Conservation (phyloP, 2,113 vertebrate species). For the Anas platyrhynchos region DNA sequence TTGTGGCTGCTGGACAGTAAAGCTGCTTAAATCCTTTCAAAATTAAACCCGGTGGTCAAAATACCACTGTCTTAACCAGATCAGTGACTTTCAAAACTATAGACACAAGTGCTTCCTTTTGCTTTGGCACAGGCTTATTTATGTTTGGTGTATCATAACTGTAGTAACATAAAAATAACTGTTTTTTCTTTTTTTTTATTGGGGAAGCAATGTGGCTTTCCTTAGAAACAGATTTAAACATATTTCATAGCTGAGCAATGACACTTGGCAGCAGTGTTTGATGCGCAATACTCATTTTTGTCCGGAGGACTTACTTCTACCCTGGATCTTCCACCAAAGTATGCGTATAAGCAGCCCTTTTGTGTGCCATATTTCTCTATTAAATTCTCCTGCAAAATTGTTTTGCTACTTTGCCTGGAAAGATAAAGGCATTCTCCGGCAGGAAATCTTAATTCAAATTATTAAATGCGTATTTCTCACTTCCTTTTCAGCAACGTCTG, state of each 20-base stretch:
- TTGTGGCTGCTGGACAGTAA: constrained; percentile 4
- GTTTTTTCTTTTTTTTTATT: background rate
- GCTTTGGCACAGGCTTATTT: background rate
- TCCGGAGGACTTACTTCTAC: background rate
- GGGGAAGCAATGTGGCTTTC: background rate
- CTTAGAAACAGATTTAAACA: background rate
- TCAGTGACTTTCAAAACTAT: background rate
- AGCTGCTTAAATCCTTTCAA: constrained; percentile 36
- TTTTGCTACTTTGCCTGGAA: constrained; percentile 22
- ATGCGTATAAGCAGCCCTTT: background rate
- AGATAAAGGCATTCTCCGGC: background rate
- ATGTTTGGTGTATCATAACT: background rate
- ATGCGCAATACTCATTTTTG: background rate
- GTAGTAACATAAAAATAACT: background rate
- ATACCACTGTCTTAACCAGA: constrained; percentile 16
- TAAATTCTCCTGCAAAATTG: constrained; percentile 9
- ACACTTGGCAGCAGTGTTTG: background rate
- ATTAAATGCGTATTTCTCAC: background rate
- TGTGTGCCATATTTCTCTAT: constrained; percentile 29
- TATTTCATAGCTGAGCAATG: background rate
- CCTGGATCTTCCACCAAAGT: background rate
- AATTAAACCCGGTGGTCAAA: constrained; percentile 35
- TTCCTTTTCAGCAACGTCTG: background rate
- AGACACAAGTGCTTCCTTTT: background rate
- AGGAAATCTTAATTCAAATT: constrained; percentile 38